Conservation (phyloP, 92 coral and sea anemone genomes). For the Bergia puertoricense region DNA sequence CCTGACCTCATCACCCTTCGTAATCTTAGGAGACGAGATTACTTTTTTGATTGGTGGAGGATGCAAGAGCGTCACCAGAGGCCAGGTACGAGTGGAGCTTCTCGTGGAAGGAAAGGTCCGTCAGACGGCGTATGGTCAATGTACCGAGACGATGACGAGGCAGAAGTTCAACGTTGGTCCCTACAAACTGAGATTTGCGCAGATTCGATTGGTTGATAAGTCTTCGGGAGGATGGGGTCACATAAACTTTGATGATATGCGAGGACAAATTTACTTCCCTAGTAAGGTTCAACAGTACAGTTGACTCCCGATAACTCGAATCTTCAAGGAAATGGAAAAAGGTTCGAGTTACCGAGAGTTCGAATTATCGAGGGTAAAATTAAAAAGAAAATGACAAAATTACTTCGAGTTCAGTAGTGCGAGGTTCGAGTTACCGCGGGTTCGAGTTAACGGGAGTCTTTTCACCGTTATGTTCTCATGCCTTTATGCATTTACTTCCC, state of each 20-base stretch:
- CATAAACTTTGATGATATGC: slow-evolving; percentile 27
- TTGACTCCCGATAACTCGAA: too few relatives aligned
- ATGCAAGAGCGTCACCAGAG: not conserved
- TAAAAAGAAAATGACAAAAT: too few relatives aligned
- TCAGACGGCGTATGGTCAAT: slow-evolving; percentile 1
- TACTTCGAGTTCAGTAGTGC: too few relatives aligned
- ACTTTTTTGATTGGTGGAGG: slow-evolving; percentile 39
- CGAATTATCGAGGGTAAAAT: too few relatives aligned
- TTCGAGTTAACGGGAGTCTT: too few relatives aligned
- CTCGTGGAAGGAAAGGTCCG: not conserved
- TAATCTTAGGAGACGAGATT: not conserved
- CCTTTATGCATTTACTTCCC: too few relatives aligned
- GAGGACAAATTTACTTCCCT: not conserved
- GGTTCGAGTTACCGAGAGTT: too few relatives aligned
- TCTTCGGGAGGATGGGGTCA: slow-evolving; percentile 22
- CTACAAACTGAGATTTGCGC: not conserved
- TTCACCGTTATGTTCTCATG: too few relatives aligned
- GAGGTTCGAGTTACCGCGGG: too few relatives aligned
- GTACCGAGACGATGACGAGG: slow-evolving; percentile 24
- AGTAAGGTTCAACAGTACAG: not conserved
- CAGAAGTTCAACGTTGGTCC: not conserved
- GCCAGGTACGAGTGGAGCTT: slow-evolving; percentile 20
- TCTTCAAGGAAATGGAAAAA: too few relatives aligned
- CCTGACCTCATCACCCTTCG: slow-evolving; percentile 28
- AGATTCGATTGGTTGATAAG: slow-evolving; percentile 21